These are phyloP conservation scores for Bos javanicus DNA, from an alignment of 2,113 vertebrate species.

Conservation along the genomic window DNA sequence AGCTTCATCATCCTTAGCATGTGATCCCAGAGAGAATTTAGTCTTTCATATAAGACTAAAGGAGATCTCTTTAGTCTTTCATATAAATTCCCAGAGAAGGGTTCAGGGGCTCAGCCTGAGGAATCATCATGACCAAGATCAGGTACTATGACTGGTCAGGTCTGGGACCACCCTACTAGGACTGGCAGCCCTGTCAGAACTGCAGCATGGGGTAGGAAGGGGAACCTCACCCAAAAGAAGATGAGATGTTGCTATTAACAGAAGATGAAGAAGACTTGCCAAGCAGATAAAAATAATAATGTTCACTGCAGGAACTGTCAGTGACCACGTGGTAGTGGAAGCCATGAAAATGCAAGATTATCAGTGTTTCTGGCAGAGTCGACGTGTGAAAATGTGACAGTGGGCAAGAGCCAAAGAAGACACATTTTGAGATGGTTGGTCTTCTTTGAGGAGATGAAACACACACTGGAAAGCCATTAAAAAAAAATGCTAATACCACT, in stretches of 20 bases:
- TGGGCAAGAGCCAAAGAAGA: background rate
- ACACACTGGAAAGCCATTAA: background rate
- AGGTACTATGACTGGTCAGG: background rate
- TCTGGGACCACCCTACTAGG: background rate
- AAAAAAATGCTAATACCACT: background rate
- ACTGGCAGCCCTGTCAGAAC: background rate
- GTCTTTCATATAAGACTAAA: background rate
- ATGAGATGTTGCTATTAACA: background rate
- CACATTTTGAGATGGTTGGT: background rate
- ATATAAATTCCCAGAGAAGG: background rate
- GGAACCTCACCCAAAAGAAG: background rate
- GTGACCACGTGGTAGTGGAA: background rate
- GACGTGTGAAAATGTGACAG: background rate
- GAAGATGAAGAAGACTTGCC: background rate
- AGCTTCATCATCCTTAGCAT: background rate
- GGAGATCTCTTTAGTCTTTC: background rate
- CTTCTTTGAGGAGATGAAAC: constrained; percentile 10
- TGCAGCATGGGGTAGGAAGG: background rate
- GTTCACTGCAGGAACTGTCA: background rate
- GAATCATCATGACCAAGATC: background rate
- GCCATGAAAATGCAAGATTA: background rate
- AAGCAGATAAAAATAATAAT: background rate
- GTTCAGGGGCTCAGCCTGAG: background rate
- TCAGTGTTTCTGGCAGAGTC: background rate
- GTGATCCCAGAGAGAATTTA: background rate